Conservation (phyloP, 2,888 invertebrate genomes). For the Emmelina monodactyla region DNA sequence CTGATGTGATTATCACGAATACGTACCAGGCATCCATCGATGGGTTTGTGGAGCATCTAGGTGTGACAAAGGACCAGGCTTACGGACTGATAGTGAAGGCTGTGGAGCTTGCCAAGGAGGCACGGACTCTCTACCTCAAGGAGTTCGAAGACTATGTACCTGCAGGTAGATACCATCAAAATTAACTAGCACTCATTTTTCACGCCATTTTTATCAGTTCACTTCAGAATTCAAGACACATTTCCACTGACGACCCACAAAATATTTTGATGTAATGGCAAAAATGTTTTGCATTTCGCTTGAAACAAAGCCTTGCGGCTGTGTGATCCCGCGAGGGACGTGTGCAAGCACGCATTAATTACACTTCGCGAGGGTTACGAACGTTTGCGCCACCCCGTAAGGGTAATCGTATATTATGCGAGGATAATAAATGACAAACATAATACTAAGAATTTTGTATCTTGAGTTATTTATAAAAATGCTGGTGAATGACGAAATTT, state of each 20-base stretch:
- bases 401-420: slow-evolving; percentile 1
- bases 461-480: no score
- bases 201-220: neutral
- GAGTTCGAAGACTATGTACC: slow-evolving; percentile 55
- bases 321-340: slow-evolving; percentile 38
- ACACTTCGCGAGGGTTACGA: slow-evolving; percentile 44
- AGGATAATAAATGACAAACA: neutral
- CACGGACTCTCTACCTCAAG: slow-evolving; percentile 69
- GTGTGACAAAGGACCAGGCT: slow-evolving; percentile 72
- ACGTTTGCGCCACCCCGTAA: slow-evolving; percentile 23
- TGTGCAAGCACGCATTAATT: slow-evolving; percentile 61
- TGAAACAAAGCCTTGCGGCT: slow-evolving; percentile 41
- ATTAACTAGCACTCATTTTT: no score
- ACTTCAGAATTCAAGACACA: neutral
- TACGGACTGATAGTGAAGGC: slow-evolving; percentile 76
- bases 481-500: no score
- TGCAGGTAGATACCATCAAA: slow-evolving; percentile 30
- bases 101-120: slow-evolving; percentile 77
- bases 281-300: slow-evolving; percentile 29
- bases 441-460: no score
- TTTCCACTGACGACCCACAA: slow-evolving; percentile 4
- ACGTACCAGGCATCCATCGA: slow-evolving; percentile 88
- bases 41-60: slow-evolving; percentile 78
- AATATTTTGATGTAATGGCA: slow-evolving; percentile 14
- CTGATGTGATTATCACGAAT: slow-evolving; percentile 86